Evolutionary conservation across 64 coral and sea anemone species (phyloP), one percentile per base, ranked within the genome.

Genomic region (Cladopsammia gracilis): DNA sequence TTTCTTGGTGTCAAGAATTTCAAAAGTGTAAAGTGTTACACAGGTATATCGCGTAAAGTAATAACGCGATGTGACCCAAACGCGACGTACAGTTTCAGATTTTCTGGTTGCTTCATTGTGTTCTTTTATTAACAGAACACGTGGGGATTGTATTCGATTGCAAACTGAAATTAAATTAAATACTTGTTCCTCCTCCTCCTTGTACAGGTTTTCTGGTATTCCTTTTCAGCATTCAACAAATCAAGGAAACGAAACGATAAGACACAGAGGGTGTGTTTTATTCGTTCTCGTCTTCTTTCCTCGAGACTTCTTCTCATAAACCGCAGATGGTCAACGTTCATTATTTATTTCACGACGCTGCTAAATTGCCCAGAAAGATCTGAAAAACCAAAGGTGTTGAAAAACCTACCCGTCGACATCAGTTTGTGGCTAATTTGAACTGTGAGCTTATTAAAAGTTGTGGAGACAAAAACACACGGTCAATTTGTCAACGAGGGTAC

Each of bases 341-440:
- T 84, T 66, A 84, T 67, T 65, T 23, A 83, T 66, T 84, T 84
- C 62, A 67, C 19, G 46, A 47, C 25, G 18, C 78, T 20, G 16
- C 15, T 82, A 82, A 82, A 82, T 84, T 84, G 44, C 80, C 19
- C 80, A 23, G 80, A 84, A 75, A 75, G 18, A 68, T 84, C 80
- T 50, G 16, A 46, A 84, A 84, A 68, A 84, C 62, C 62, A 68
- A 67, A 67, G 80, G 58, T 64, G 58, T 64, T 82, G 62, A 84
- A 84, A 84, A 84, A 50, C 49, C 80, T 67, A 84, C 80, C 80
- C 62, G 80, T 84, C 24, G 80, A 84, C 58, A 82, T 18, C 4
- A 72, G 70, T 72, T n/a, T 64, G 58, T 64, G 50, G 80, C 64
- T 49, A 84, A 68, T 68, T 84, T 84, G 62, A 26, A 64, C 61